Conservation (phyloP, 2,888 invertebrate species). For the Drosophila diplacantha region DNA sequence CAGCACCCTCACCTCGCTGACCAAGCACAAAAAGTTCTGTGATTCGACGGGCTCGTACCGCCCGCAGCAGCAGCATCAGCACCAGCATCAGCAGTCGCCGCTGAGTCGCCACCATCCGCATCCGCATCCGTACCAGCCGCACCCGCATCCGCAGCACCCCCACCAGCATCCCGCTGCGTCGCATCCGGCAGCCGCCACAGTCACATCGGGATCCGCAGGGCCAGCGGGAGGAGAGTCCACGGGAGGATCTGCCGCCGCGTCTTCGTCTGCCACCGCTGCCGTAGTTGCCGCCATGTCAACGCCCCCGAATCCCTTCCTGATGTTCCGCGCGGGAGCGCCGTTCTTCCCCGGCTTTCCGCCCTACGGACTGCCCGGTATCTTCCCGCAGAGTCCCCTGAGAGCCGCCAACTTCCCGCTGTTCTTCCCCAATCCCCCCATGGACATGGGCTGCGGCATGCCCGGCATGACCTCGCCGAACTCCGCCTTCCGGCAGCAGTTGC, state of each 20-base stretch:
- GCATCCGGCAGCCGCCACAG: constrained; percentile 26
- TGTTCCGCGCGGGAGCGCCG: constrained; percentile 84
- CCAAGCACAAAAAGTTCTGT: constrained; percentile 97
- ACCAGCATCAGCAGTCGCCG: constrained; percentile 64
- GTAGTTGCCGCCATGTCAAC: constrained; percentile 78
- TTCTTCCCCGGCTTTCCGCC: constrained; percentile 83
- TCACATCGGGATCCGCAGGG: constrained; percentile 8
- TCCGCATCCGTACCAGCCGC: constrained; percentile 59
- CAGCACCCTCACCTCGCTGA: constrained; percentile 92
- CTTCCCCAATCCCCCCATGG: constrained; percentile 80
- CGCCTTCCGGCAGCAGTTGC: constrained; percentile 22
- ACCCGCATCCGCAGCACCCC: constrained; percentile 76
- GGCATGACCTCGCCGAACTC: constrained; percentile 58
- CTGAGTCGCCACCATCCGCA: constrained; percentile 42
- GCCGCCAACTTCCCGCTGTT: constrained; percentile 79
- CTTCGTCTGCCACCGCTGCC: constrained; percentile 76
- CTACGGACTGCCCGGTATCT: constrained; percentile 78
- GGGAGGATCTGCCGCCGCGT: constrained; percentile 75
- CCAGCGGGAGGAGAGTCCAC: constrained; percentile 15
- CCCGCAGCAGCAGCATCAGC: constrained; percentile 23
- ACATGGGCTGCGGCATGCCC: constrained; percentile 78
- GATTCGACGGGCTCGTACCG: constrained; percentile 83
- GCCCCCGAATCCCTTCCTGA: constrained; percentile 83
- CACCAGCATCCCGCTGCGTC: constrained; percentile 74
- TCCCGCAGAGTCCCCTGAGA: constrained; percentile 79